Evolutionary conservation across 2,888 invertebrate species (phyloP), one percentile per base, ranked within the genome.

Genomic region (Baccha elongata): DNA sequence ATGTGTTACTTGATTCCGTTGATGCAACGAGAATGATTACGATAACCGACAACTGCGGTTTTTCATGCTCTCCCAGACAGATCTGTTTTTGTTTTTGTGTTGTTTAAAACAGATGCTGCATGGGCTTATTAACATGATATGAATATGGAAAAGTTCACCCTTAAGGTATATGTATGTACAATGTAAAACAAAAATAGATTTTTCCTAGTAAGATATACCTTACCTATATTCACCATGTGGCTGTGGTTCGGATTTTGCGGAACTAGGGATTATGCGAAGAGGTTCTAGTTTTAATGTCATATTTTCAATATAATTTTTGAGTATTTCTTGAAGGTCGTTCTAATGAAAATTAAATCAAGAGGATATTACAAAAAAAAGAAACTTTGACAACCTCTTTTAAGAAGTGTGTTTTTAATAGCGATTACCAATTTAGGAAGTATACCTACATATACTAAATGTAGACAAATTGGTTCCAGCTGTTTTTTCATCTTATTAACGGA

Each of bases 131-230:
- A 69, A 74, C 37, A 60, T 75, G 50, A 44, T 44, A 75, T 71
- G 80, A 81, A 71, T 81, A 53, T 17, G 48, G 26, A 50, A 58
- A 60, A 60, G 15, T 50, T 69, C 44, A 65, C 48, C 55, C 29
- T 44, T 60, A 44, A 26, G 13, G 1, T 3, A 55, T 35, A 53
- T 50, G 8, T 11, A 21, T n/a, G 5, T n/a, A 13, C 1, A n/a
- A 53, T n/a, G 29, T 32, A 40, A 40, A 42, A 37, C 10, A 60
- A 44, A 19, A 4, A 26, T 7, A 32, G 7, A 8, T 32, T 6
- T 4, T 32, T n/a, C n/a, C n/a, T n/a, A n/a, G n/a, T n/a, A n/a
- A n/a, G n/a, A n/a, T n/a, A n/a, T n/a, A n/a, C n/a, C n/a, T n/a
- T n/a, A n/a, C n/a, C n/a, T n/a, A n/a, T n/a, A 8, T 8, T 32